These are phyloP conservation scores for Frieseomelitta varia DNA, from an alignment of 1,140 invertebrate species.

Conservation along the genomic window DNA sequence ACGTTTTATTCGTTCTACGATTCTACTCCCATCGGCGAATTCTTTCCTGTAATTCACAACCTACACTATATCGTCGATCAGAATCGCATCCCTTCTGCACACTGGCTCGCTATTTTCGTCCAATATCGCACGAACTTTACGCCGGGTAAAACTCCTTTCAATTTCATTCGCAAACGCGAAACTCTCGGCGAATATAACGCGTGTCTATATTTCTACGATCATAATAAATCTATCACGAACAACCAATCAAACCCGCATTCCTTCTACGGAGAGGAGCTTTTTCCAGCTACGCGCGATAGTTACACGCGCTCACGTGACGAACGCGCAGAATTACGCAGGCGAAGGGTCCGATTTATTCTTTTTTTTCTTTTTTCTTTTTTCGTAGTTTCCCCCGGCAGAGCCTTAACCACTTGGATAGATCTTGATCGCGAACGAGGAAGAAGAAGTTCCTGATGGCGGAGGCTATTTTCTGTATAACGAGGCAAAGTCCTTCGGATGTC, in stretches of 20 bases:
- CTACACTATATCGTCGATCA: too few relatives aligned
- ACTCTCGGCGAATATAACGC: not conserved
- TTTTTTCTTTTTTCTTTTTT: not conserved
- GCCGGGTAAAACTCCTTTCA: too few relatives aligned
- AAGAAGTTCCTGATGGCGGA: not conserved
- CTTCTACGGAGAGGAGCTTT: not conserved
- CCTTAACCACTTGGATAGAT: not conserved
- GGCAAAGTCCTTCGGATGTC: slow-evolving; percentile 27
- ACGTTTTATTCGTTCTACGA: too few relatives aligned
- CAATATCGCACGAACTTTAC: too few relatives aligned
- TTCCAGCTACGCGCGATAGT: not conserved
- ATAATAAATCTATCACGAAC: not conserved
- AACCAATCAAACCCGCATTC: not conserved
- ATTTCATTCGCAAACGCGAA: too few relatives aligned
- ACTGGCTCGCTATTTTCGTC: too few relatives aligned
- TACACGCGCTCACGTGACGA: not conserved
- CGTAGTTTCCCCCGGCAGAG: not conserved
- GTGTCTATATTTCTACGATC: not conserved
- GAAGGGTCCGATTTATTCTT: not conserved
- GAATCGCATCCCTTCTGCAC: too few relatives aligned
- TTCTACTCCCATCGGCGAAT: too few relatives aligned
- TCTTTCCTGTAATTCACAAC: too few relatives aligned
- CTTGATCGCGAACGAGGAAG: slow-evolving; percentile 12
- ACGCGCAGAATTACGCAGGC: slow-evolving; percentile 6
- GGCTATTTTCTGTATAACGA: slow-evolving; percentile 20